Evolutionary conservation across 1,140 invertebrate genomes (phyloP), one percentile per base, ranked within the genome.

Genomic region (Calephelis nemesis): DNA sequence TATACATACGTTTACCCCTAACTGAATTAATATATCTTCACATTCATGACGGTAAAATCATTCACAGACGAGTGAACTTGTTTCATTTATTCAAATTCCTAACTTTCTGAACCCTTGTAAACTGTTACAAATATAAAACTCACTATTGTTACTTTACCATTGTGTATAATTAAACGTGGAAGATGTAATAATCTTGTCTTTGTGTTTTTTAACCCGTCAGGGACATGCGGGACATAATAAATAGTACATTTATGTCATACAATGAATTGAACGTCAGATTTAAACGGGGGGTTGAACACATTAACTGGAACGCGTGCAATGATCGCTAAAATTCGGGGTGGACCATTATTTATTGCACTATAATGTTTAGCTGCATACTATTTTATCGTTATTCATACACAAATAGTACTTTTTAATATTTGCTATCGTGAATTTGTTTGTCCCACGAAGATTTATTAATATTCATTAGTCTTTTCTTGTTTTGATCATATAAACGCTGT

Each of bases 11-110:
- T 91, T 89, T 91, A 91, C 87, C 85, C 87, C 88, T 81, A 83
- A 87, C 80, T 85, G 83, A 82, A 87, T 89, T 87, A 89, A 91
- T 91, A 91, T 86, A 91, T 91, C 85, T 90, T 90, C 85, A 86
- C 89, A 81, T 87, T 83, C 85, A 81, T 83, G 84, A 76, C 73
- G 75, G 76, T 73, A 73, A 74, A 45, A 45, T 45, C 8, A 45
- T 45, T 45, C 42, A 45, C 42, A 45, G 42, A 73, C 76, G 74
- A 72, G 75, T 72, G 64, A 73, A 82, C 62, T 79, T 78, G 82
- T 83, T 76, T 58, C 15, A 30, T 54, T 69, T 58, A 58, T 67
- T 67, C 6, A 45, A 45, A 45, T 45, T 47, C 15, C 42, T 15
- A 42, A 30, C 19, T 58, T 58, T 58, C 54, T 39, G 30, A 58